These are phyloP conservation scores for Oncopodura yosiiana DNA, from an alignment of 1,140 invertebrate genomes.

Conservation along the genomic window DNA sequence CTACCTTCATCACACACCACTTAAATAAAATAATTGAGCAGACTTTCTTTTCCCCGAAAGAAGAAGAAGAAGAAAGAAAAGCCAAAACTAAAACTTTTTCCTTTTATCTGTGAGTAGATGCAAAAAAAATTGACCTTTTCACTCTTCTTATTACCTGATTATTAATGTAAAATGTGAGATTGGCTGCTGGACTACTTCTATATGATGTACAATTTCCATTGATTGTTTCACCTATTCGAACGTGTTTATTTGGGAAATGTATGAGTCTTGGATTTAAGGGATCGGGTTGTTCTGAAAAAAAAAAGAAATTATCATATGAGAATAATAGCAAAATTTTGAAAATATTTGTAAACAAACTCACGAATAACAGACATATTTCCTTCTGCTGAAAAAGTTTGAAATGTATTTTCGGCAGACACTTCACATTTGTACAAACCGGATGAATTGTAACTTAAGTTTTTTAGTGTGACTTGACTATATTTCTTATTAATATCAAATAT, in stretches of 20 bases:
- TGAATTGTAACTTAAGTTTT: conserved; percentile 52
- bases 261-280: conserved; percentile 59
- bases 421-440: conserved; percentile 62
- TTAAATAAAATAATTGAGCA: no score
- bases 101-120: no score
- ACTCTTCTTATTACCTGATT: conserved; percentile 36
- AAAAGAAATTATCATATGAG: no score
- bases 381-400: not conserved
- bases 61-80: no score
- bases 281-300: conserved; percentile 3
- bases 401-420: conserved; percentile 55
- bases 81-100: no score
- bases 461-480: conserved; percentile 51
- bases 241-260: conserved; percentile 62
- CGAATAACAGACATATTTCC: conserved; percentile 4
- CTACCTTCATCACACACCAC: no score
- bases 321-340: no score
- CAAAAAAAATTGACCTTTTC: no score
- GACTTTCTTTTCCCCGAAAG: no score
- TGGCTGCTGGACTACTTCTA: conserved; percentile 35
- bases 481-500: no score
- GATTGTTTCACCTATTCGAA: conserved; percentile 42
- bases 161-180: conserved; percentile 35
- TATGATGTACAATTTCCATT: conserved; percentile 36
- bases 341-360: not conserved